Percentiles rank a stretch among this genome's conserved stretches.
Conservation (phyloP, 53 echinoderm and acorn worm genomes). For the Echinometra lucunter region DNA sequence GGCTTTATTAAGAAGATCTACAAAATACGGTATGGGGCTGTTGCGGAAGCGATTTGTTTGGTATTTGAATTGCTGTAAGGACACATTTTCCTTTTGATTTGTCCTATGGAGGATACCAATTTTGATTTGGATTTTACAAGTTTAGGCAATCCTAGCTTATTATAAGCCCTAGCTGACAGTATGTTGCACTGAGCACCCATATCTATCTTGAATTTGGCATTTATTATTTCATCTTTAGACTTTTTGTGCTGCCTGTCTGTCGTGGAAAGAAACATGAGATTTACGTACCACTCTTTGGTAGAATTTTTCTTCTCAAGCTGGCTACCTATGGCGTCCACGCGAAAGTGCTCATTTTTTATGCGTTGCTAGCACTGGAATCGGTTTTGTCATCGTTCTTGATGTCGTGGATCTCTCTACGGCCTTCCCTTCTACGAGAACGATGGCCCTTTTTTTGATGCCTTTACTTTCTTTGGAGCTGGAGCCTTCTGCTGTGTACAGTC, state of each 20-base stretch:
- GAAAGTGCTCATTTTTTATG: conserved; percentile 17
- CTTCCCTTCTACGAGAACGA: no score
- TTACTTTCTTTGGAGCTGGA: neutral
- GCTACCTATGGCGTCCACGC: neutral
- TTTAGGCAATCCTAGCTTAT: conserved; percentile 14
- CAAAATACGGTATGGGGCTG: no score
- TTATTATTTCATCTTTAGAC: neutral
- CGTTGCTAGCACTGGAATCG: neutral
- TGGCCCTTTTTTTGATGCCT: neutral
- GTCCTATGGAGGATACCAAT: conserved; percentile 69
- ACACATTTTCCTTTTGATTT: conserved; percentile 59
- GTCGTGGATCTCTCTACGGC: neutral
- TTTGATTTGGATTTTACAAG: conserved; percentile 46
- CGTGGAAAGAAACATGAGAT: conserved; percentile 14
- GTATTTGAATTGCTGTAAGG: no score
- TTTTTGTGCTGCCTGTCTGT: neutral
- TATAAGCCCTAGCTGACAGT: conserved; percentile 9
- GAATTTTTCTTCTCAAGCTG: neutral
- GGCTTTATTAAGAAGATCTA: no score
- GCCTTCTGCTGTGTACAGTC: neutral
- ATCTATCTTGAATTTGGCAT: conserved; percentile 72
- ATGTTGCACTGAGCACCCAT: conserved; percentile 80
- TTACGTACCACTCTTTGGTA: conserved; percentile 23
- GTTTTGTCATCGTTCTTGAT: neutral
- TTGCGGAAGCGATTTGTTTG: no score